Evolutionary conservation across 2,888 invertebrate species (phyloP).

Genomic region (Pseudococcus jackbeardsleyi): DNA sequence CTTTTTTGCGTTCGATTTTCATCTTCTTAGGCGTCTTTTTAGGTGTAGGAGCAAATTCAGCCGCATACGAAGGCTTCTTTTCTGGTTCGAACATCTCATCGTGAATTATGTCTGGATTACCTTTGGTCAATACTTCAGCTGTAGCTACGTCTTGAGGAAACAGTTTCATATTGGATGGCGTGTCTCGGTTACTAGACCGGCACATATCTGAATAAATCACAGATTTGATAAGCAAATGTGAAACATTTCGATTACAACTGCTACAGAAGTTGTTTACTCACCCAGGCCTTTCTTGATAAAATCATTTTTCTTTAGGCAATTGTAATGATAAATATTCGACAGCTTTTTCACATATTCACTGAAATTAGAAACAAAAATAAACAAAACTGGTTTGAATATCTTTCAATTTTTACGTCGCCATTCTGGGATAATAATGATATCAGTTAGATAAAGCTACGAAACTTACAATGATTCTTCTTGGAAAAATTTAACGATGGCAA

Average conservation of each 20-base stretch:
- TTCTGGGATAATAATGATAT: not conserved
- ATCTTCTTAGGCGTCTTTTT: conserved; percentile 71
- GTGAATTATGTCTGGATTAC: conserved; percentile 79
- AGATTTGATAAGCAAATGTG: not conserved
- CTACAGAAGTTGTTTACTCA: conserved; percentile 71
- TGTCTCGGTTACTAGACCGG: conserved; percentile 73
- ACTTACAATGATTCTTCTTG: conserved; percentile 87
- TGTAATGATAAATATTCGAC: conserved; percentile 81
- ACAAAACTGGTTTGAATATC: not conserved
- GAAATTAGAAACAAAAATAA: conserved; percentile 71
- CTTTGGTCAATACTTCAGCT: conserved; percentile 81
- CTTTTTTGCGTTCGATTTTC: conserved; percentile 64
- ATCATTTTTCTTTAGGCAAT: conserved; percentile 82
- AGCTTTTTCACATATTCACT: conserved; percentile 85
- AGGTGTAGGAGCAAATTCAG: conserved; percentile 72
- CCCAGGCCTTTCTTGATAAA: conserved; percentile 87
- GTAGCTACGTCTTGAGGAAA: conserved; percentile 83
- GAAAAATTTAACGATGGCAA: conserved; percentile 87
- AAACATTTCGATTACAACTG: not conserved
- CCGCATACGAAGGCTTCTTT: conserved; percentile 73
- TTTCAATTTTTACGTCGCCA: not conserved
- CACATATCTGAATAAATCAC: conserved; percentile 64
- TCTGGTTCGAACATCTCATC: conserved; percentile 73
- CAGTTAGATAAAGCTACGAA: not conserved
- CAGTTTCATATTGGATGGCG: conserved; percentile 78